A percentile compares a stretch with the other conserved stretches of the same genome.
Evolutionary conservation across 2,888 invertebrate genomes (phyloP).

Genomic region (Formica aserva): DNA sequence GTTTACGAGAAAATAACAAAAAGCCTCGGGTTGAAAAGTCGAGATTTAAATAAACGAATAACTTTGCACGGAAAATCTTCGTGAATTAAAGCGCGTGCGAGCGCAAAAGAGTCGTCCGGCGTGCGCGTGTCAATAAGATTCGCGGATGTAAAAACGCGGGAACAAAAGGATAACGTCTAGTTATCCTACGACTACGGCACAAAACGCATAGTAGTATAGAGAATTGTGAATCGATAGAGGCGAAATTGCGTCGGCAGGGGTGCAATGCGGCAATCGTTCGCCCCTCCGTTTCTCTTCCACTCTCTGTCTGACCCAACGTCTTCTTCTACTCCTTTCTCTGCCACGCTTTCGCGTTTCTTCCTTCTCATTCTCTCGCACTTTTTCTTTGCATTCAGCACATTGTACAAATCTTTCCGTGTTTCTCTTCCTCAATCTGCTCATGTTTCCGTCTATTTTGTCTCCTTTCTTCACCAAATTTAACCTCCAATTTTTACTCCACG

Average conservation of each 20-base stretch:
- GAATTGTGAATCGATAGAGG: conserved; percentile 80
- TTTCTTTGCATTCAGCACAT: conserved; percentile 13
- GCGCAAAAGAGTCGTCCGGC: neutral
- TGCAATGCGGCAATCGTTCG: conserved; percentile 80
- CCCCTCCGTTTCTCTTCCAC: conserved; percentile 56
- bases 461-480: conserved; percentile 34
- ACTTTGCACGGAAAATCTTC: conserved; percentile 18
- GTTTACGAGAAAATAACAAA: conserved; percentile 16
- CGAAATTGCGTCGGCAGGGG: conserved; percentile 79
- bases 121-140: conserved; percentile 42
- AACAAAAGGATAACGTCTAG: conserved; percentile 72
- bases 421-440: conserved; percentile 31
- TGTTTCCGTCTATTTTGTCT: conserved; percentile 46
- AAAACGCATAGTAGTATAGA: conserved; percentile 72
- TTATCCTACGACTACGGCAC: conserved; percentile 74
- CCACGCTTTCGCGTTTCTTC: conserved; percentile 28
- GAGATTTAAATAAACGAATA: conserved; percentile 31
- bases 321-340: conserved; percentile 50
- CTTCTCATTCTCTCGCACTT: conserved; percentile 23
- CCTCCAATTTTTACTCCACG: conserved; percentile 11
- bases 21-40: neutral
- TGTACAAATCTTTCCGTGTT: neutral
- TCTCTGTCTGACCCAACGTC: conserved; percentile 35
- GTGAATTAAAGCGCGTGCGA: conserved; percentile 17
- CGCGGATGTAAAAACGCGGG: conserved; percentile 64